A percentile compares a stretch with the other conserved stretches of the same genome.
These are phyloP conservation scores for Genyomyrus donnyi DNA, from an alignment of 2,113 vertebrate genomes.

Conservation along the genomic window DNA sequence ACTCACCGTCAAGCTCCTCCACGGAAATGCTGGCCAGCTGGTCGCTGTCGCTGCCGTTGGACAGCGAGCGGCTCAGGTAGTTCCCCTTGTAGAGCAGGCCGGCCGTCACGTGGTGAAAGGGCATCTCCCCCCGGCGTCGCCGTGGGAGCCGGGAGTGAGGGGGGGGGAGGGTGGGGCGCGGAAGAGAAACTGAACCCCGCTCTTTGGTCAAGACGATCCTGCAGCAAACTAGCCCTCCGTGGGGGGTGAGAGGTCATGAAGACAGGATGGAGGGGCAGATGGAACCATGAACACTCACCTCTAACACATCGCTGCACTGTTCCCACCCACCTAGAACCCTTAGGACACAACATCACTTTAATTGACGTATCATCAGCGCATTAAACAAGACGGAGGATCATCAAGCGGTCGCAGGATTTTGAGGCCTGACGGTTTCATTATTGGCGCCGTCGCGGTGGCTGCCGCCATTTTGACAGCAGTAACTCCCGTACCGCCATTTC, in stretches of 20 bases:
- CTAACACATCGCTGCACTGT: background rate
- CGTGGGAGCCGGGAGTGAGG: background rate
- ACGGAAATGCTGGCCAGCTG: conserved; percentile 90
- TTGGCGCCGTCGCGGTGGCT: background rate
- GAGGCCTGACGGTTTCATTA: background rate
- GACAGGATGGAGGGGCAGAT: background rate
- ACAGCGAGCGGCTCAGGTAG: conserved; percentile 90
- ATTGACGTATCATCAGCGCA: background rate
- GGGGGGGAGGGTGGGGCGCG: background rate
- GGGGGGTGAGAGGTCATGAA: background rate
- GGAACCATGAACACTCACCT: background rate
- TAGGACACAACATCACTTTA: background rate
- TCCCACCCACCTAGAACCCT: too few relatives aligned
- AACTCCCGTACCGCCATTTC: background rate
- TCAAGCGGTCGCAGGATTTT: background rate
- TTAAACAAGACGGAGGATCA: background rate
- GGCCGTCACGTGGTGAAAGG: conserved; percentile 96
- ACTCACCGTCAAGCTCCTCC: conserved; percentile 91
- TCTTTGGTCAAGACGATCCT: background rate
- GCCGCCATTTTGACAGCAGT: background rate
- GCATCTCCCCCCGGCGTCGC: conserved; percentile 87
- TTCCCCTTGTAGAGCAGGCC: conserved; percentile 97
- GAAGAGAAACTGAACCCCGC: background rate
- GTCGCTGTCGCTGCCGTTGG: conserved; percentile 85
- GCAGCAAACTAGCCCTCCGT: too few relatives aligned